phyloP scores from a whole-genome alignment of 2,113 vertebrate genomes.

The Sitta europaea region DNA sequence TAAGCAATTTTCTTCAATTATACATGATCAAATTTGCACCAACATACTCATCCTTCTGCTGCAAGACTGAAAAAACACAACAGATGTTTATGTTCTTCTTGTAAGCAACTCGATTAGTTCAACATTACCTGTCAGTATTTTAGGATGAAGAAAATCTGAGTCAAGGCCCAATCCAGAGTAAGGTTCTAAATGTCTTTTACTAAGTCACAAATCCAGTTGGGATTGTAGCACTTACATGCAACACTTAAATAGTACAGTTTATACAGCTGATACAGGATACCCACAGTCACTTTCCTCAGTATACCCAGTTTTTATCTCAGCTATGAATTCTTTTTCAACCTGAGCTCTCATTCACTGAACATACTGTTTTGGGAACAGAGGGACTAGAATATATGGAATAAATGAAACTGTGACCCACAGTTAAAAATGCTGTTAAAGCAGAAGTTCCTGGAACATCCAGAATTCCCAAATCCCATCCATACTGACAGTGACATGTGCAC shows the following conservation, averaged over 20 bases:
- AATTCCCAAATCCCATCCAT: not conserved
- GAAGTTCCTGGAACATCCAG: not conserved
- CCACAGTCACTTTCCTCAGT: not conserved
- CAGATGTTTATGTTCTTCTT: not conserved
- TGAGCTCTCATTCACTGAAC: not conserved
- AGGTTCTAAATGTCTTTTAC: not conserved
- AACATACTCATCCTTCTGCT: not conserved
- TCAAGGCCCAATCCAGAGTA: not conserved
- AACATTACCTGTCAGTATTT: not conserved
- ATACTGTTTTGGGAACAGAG: not conserved
- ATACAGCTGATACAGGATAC: not conserved
- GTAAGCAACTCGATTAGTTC: not conserved
- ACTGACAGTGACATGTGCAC: not conserved
- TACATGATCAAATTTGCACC: not conserved
- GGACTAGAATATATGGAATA: not conserved
- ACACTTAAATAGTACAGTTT: not conserved
- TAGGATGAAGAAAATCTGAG: not conserved
- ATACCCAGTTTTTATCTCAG: not conserved
- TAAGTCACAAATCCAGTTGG: not conserved
- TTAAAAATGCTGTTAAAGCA: not conserved
- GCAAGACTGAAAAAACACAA: not conserved
- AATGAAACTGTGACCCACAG: not conserved
- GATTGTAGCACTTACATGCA: not conserved
- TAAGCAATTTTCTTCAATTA: not conserved
- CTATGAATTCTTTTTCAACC: not conserved